Conservation (phyloP, 2,797 vertebrate genomes). For the Garrulus glandarius region DNA sequence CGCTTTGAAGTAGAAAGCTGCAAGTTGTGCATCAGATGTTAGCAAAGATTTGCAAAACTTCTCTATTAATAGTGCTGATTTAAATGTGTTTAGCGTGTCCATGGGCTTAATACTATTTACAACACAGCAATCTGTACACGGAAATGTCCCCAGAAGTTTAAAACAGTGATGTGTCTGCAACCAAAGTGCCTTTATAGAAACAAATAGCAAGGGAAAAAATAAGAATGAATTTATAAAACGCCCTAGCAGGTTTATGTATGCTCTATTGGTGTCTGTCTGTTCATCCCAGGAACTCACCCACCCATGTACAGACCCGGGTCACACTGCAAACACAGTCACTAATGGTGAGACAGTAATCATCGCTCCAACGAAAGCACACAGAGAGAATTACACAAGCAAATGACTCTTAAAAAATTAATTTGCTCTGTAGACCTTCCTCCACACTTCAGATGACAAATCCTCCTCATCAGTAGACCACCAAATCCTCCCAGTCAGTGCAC, state of each 20-base stretch:
- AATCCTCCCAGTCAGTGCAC: neutral
- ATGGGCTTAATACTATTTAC: neutral
- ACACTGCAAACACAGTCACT: neutral
- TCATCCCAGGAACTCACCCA: neutral
- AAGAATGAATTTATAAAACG: neutral
- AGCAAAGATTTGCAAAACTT: neutral
- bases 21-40: constrained; percentile 16
- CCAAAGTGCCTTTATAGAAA: neutral
- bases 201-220: neutral
- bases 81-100: neutral
- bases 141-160: neutral
- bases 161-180: neutral
- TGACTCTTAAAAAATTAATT: neutral
- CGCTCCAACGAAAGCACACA: rapidly evolving
- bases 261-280: neutral
- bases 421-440: neutral
- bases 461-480: neutral
- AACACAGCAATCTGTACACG: neutral
- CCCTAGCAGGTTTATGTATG: neutral
- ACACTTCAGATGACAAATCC: neutral
- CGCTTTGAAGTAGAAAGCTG: constrained; percentile 42
- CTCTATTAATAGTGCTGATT: constrained; percentile 24
- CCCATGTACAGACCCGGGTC: rapidly evolving
- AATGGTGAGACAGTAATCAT: neutral
- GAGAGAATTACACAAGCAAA: neutral